phyloP scores from a whole-genome alignment of 2,888 invertebrate species.

The Tiphia femorata region DNA sequence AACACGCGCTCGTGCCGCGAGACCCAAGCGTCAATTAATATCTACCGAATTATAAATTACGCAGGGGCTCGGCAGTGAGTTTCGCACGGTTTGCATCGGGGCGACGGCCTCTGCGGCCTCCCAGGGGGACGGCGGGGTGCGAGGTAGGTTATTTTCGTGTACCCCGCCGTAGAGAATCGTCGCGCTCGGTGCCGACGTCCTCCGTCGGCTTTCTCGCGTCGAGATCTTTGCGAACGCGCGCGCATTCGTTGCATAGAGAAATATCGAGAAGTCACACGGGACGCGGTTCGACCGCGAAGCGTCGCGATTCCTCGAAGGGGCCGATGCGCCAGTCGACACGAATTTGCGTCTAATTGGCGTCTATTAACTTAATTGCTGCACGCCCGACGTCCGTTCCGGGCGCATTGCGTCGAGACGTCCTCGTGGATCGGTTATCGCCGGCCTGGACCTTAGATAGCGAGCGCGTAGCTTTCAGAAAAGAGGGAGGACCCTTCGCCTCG shows the following conservation, averaged over 20 bases:
- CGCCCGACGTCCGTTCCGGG: conserved; percentile 36
- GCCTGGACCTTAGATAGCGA: conserved; percentile 27
- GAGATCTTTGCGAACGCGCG: no score
- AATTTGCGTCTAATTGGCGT: conserved; percentile 64
- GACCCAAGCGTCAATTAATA: no score
- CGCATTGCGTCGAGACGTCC: conserved; percentile 30
- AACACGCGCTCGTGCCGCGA: no score
- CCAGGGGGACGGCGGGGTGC: conserved; percentile 45
- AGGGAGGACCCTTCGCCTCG: no score
- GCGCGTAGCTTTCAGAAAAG: conserved; percentile 32
- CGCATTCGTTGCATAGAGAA: no score
- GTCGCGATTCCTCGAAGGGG: background rate
- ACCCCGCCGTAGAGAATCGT: conserved; percentile 30
- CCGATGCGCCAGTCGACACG: conserved; percentile 15
- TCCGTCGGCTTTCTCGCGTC: no score
- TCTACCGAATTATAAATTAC: no score
- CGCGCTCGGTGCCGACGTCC: background rate
- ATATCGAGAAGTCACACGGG: no score
- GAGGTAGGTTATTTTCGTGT: conserved; percentile 48
- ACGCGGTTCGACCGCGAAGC: background rate
- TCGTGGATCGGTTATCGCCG: conserved; percentile 33
- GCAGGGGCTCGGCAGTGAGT: no score
- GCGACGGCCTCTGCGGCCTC: no score
- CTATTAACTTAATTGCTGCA: conserved; percentile 64
- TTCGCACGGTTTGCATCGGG: conserved; percentile 42